Base-by-base conservation (phyloP, 2,888 invertebrate genomes). In the Troides helena region DNA sequence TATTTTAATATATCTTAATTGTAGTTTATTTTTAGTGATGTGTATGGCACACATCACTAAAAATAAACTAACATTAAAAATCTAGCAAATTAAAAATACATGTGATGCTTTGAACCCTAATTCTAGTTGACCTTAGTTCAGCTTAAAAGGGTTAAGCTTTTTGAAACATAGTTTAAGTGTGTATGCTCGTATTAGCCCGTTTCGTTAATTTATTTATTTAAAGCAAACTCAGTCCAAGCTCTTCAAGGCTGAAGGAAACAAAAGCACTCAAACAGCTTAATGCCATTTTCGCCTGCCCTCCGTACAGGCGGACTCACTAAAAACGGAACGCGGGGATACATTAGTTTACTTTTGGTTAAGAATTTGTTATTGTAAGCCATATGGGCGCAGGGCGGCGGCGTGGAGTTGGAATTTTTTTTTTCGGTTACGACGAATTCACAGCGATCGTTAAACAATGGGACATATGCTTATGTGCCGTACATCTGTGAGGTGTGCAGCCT, bases 351-450 rank as follows among this genome's bases (percentile, higher is more conserved):
- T 90, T 89, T 84, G 89, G 89, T 89, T 88, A 89, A 89, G 88
- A 88, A 88, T 89, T 89, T 90, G 90, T 90, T 90, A 85, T 90
- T 89, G 84, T 88, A 84, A 89, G 87, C 89, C 90, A 90, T 90
- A 89, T 90, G 90, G 86, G 81, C 82, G 83, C 88, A 84, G 86
- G 81, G 82, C 84, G 85, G 84, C 77, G 71, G 71, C 70, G 77
- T 77, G 77, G 79, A 75, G 81, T 77, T 76, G 80, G 78, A 73
- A 81, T 85, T 87, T 86, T 88, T 83, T 88, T 87, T 88, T 87
- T 84, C 80, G 81, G 82, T 86, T 86, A 85, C 86, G 85, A 85
- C 81, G 85, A 86, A 85, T 85, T 85, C 86, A 85, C 85, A 85
- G 80, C 83, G 81, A 80, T 82, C 83, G 83, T 86, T 87, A 88